phyloP scores from a whole-genome alignment of 2,113 vertebrate genomes.

The Sinocyclocheilus maitianheensis region DNA sequence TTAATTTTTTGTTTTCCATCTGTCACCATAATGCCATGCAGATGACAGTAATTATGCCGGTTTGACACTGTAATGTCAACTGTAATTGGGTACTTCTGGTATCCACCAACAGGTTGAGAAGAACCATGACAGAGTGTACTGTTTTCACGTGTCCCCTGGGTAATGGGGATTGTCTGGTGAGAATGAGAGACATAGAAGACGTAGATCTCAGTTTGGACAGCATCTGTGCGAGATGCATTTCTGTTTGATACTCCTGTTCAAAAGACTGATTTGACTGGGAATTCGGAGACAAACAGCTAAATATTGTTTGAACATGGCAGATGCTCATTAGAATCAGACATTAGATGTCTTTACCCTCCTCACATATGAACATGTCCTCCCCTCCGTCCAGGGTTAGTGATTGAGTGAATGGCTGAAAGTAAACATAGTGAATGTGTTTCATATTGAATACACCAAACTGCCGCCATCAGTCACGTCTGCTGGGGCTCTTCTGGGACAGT shows the following conservation, averaged over 20 bases:
- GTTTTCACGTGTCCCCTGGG: constrained; percentile 30
- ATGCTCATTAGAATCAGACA: constrained; percentile 54
- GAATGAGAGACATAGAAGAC: constrained; percentile 29
- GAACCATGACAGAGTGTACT: not conserved
- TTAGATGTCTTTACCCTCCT: constrained; percentile 44
- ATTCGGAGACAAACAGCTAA: constrained; percentile 31
- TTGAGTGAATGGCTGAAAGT: constrained; percentile 51
- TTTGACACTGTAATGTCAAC: constrained; percentile 22
- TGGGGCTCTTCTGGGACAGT: not conserved
- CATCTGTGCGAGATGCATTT: constrained; percentile 2
- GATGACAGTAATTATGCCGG: constrained; percentile 31
- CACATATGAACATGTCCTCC: constrained; percentile 43
- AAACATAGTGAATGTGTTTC: constrained; percentile 50
- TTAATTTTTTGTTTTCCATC: constrained; percentile 26
- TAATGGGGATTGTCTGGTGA: not conserved
- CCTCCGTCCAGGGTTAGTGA: constrained; percentile 62
- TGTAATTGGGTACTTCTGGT: constrained; percentile 28
- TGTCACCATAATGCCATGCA: not conserved
- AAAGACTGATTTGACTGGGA: constrained; percentile 44
- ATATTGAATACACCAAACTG: constrained; percentile 43
- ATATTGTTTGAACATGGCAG: constrained; percentile 57
- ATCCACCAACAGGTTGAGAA: constrained; percentile 13
- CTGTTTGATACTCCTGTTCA: constrained; percentile 8
- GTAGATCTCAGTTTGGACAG: constrained; percentile 5
- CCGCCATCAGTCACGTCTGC: constrained; percentile 29